Evolutionary conservation across 2,113 vertebrate species (phyloP), one percentile per base, ranked within the genome.

Genomic region (Garra rufa): DNA sequence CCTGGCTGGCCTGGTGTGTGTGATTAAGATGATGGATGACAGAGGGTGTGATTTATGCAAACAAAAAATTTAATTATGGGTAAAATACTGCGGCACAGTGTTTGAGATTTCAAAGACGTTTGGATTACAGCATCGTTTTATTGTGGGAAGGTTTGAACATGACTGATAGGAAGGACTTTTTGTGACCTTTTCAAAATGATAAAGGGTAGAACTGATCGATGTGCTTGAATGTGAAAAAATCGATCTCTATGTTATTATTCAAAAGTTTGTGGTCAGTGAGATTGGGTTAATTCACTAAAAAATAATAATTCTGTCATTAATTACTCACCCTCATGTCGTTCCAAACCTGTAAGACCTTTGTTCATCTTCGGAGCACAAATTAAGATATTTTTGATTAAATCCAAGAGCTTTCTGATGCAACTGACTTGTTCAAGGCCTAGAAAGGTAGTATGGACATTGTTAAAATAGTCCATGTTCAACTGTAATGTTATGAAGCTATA

Each of bases 21-120:
- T 85, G 69, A 87, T 85, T 85, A 83, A 85, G 52, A 67, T 89
- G 76, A 83, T 81, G 85, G 71, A 87, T 89, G 46, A 48, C 59
- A 48, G 63, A 67, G 26, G 59, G 71, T 71, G 46, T 65, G 83
- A 85, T 11, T 69, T 88, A 82, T 84, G 71, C 82, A 61, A 83
- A 78, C 82, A 84, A 55, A 76, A 63, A 82, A 84, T 88, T 65
- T 26, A 88, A 73, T 88, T 77, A 84, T 26, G 70, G 50, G 17
- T 30, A 50, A 85, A 76, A 77, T 84, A 65, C 55, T 75, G 78
- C 77, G 38, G 43, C 57, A 71, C 44, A 14, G 30, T 73, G 76
- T 78, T 26, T 44, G 19, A 74, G 21, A 41, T 69, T 81, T 14
- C 19, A 67, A 70, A 63, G 24, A 78, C 74, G 73, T 63, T 34